These are phyloP conservation scores for Pardosa pseudoannulata DNA, from an alignment of 2,888 invertebrate species.

Conservation along the genomic window DNA sequence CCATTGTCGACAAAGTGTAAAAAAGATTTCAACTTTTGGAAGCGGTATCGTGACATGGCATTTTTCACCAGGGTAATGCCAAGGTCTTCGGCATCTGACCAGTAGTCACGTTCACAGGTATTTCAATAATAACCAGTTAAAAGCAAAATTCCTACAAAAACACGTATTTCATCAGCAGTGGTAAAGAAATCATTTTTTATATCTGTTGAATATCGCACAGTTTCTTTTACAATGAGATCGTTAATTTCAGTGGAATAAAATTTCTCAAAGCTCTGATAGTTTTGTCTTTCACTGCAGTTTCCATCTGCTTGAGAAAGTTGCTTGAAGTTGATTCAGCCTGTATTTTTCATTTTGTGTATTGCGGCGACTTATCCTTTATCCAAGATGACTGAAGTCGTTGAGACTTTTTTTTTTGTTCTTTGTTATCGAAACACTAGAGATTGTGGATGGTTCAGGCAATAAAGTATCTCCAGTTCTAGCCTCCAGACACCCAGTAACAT, in stretches of 20 bases:
- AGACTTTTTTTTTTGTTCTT: constrained; percentile 25
- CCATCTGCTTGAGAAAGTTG: constrained; percentile 32
- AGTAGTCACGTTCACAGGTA: constrained; percentile 33
- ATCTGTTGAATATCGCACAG: constrained; percentile 40
- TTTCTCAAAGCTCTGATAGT: constrained; percentile 32
- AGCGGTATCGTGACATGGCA: constrained; percentile 22
- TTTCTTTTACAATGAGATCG: constrained; percentile 28
- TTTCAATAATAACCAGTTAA: constrained; percentile 38
- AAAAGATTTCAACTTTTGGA: constrained; percentile 38
- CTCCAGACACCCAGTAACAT: constrained; percentile 15
- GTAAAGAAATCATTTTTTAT: constrained; percentile 35
- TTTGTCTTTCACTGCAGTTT: constrained; percentile 30
- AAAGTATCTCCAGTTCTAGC: constrained; percentile 40
- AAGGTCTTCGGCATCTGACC: constrained; percentile 34
- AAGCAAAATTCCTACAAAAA: constrained; percentile 28
- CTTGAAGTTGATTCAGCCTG: constrained; percentile 40
- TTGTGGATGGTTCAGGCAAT: constrained; percentile 28
- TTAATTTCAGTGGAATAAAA: neutral
- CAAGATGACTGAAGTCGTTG: constrained; percentile 18
- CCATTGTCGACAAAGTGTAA: constrained; percentile 24
- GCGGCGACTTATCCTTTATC: constrained; percentile 10
- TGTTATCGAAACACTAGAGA: constrained; percentile 30
- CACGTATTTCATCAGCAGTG: constrained; percentile 24
- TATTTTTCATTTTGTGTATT: constrained; percentile 24
- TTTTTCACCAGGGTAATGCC: constrained; percentile 29